Percentiles rank a stretch among this genome's conserved stretches.
Evolutionary conservation across 1,140 invertebrate species (phyloP).

Genomic region (Mesaphorura yosii): DNA sequence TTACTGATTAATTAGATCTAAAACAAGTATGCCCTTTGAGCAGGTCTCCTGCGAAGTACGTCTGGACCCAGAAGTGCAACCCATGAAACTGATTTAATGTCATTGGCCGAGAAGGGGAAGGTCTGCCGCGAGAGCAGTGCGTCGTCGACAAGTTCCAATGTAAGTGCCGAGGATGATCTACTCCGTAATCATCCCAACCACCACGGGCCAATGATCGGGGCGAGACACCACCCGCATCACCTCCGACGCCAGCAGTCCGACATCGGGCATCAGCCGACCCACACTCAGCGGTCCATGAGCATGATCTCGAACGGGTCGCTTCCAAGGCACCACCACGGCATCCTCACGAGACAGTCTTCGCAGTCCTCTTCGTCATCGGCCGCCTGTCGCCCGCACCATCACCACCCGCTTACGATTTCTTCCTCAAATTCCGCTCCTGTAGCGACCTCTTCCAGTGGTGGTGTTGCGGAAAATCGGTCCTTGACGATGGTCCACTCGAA

Average conservation of each 20-base stretch:
- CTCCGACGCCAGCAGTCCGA: slow-evolving; percentile 2
- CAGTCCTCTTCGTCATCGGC: slow-evolving; percentile 6
- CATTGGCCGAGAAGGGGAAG: slow-evolving; percentile 45
- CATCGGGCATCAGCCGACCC: slow-evolving; percentile 1
- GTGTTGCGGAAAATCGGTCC: neutral
- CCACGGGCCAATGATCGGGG: neutral
- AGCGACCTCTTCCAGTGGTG: neutral
- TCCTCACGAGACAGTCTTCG: slow-evolving; percentile 5
- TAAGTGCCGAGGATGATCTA: slow-evolving; percentile 29
- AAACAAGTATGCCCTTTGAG: too few relatives aligned
- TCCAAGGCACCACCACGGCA: neutral
- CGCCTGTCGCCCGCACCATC: neutral
- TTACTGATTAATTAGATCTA: too few relatives aligned
- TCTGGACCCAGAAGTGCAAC: neutral
- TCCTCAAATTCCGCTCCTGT: neutral
- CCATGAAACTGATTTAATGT: slow-evolving; percentile 41
- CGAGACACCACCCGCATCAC: slow-evolving; percentile 8
- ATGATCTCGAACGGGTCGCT: too few relatives aligned
- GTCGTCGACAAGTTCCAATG: slow-evolving; percentile 32
- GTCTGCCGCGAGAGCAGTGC: slow-evolving; percentile 37
- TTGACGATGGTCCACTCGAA: too few relatives aligned
- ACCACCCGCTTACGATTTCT: slow-evolving; percentile 6
- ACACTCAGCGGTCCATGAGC: too few relatives aligned
- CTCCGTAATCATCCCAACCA: slow-evolving; percentile 14
- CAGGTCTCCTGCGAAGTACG: too few relatives aligned